A percentile compares a stretch with the other conserved stretches of the same genome.
Evolutionary conservation across 23 tunicate species (phyloP).

Genomic region (Halocynthia roretzi): DNA sequence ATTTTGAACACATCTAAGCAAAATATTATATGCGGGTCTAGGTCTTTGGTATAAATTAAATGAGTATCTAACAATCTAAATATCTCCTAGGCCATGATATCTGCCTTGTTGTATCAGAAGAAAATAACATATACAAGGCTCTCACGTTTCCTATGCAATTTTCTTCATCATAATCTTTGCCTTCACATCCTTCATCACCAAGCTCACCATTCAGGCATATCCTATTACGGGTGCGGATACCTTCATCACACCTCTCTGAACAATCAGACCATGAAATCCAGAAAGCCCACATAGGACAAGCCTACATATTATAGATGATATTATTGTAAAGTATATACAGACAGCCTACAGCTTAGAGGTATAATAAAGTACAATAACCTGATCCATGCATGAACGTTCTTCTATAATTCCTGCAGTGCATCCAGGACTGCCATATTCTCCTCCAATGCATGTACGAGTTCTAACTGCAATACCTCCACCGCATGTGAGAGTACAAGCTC

Average conservation of each 20-base stretch:
- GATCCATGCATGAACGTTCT: constrained; percentile 24
- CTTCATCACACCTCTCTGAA: constrained; percentile 37
- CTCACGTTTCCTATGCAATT: background rate
- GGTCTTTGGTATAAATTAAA: no score
- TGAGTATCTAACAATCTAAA: no score
- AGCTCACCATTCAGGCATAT: constrained; percentile 31
- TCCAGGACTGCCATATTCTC: constrained; percentile 47
- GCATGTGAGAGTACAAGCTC: constrained; percentile 42
- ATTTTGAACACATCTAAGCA: constrained; percentile 57
- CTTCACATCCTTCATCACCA: constrained; percentile 59
- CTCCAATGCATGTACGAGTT: constrained; percentile 47
- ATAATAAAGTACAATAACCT: constrained; percentile 6
- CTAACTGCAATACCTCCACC: constrained; percentile 50
- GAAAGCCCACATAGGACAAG: constrained; percentile 44
- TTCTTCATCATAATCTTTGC: constrained; percentile 13
- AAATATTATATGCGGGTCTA: background rate
- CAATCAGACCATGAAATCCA: constrained; percentile 47
- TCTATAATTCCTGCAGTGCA: constrained; percentile 40
- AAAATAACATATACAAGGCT: background rate
- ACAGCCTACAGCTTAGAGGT: no score
- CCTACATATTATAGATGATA: background rate
- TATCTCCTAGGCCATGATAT: no score
- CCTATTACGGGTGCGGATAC: constrained; percentile 32
- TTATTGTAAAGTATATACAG: no score
- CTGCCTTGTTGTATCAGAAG: background rate